Percentiles rank a stretch among this genome's conserved stretches.
These are phyloP conservation scores for Iphiclides podalirius DNA, from an alignment of 2,888 invertebrate species.

Conservation along the genomic window DNA sequence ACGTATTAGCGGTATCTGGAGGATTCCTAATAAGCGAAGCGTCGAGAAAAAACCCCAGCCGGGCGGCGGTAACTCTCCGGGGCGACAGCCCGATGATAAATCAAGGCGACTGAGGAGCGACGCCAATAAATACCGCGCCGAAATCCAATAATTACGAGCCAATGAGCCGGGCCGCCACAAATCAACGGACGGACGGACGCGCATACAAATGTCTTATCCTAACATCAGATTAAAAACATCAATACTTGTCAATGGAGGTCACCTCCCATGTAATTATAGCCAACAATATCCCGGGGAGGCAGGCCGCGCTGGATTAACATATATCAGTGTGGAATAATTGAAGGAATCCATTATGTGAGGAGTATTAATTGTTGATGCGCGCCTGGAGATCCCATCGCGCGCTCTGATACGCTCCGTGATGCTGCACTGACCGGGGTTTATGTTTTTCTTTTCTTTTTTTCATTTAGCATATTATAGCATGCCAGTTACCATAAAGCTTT, in stretches of 20 bases:
- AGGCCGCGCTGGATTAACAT: conserved; percentile 72
- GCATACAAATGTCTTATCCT: conserved; percentile 78
- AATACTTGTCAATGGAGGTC: conserved; percentile 78
- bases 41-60: conserved; percentile 41
- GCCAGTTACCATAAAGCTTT: neutral
- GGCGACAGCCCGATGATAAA: conserved; percentile 69
- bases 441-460: neutral
- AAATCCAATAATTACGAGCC: conserved; percentile 77
- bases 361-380: conserved; percentile 78
- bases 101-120: conserved; percentile 69
- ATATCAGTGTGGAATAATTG: conserved; percentile 77
- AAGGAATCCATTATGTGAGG: conserved; percentile 79
- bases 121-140: conserved; percentile 75
- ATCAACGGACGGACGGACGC: conserved; percentile 66
- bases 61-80: conserved; percentile 37
- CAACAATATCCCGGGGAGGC: conserved; percentile 76
- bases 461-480: neutral
- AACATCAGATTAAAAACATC: conserved; percentile 80
- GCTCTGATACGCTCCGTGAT: conserved; percentile 38
- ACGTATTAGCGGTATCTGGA: conserved; percentile 69
- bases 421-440: conserved; percentile 4
- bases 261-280: conserved; percentile 79
- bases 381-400: conserved; percentile 50
- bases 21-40: conserved; percentile 64
- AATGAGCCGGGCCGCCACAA: conserved; percentile 74